Conservation (phyloP, 2,797 vertebrate genomes). For the Atherinosoma microstoma region DNA sequence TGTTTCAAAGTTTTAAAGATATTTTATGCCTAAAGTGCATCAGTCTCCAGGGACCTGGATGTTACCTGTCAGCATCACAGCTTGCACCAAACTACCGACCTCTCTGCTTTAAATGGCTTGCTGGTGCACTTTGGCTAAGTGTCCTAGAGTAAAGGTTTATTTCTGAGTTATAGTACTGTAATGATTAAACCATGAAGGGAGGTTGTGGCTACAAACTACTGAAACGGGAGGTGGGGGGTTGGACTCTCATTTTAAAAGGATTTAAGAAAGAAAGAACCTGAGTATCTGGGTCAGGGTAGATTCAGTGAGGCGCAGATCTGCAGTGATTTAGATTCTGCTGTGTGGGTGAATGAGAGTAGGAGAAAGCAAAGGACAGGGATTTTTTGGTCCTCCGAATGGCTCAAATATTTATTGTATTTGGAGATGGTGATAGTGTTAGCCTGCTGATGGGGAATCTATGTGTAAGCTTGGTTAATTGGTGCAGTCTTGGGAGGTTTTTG, state of each 20-base stretch:
- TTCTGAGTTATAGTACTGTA: slow-evolving; percentile 22
- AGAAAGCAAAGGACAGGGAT: not conserved
- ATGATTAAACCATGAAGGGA: slow-evolving; percentile 75
- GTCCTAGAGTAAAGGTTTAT: slow-evolving; percentile 45
- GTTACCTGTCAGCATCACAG: slow-evolving; percentile 39
- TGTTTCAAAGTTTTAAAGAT: slow-evolving; percentile 44
- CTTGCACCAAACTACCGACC: slow-evolving; percentile 27
- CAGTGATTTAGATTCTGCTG: slow-evolving; percentile 53
- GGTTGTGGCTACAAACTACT: slow-evolving; percentile 39
- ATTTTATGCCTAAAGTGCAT: slow-evolving; percentile 41
- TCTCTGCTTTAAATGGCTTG: slow-evolving; percentile 35
- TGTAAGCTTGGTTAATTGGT: slow-evolving; percentile 19
- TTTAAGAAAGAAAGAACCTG: slow-evolving; percentile 62
- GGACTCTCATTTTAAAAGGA: slow-evolving; percentile 70
- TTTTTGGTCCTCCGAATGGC: slow-evolving; percentile 35
- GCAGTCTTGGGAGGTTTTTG: slow-evolving; percentile 10
- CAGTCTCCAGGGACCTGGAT: slow-evolving; percentile 54
- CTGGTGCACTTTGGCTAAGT: slow-evolving; percentile 67
- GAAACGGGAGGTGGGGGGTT: slow-evolving; percentile 11
- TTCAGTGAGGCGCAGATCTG: slow-evolving; percentile 54
- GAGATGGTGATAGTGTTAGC: slow-evolving; percentile 25
- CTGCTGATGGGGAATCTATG: slow-evolving; percentile 23
- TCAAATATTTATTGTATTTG: slow-evolving; percentile 41
- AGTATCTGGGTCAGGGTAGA: slow-evolving; percentile 75
- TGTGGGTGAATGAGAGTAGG: slow-evolving; percentile 10